Base-by-base conservation (phyloP, 2,888 invertebrate genomes). In the Leptinotarsa juncta region DNA sequence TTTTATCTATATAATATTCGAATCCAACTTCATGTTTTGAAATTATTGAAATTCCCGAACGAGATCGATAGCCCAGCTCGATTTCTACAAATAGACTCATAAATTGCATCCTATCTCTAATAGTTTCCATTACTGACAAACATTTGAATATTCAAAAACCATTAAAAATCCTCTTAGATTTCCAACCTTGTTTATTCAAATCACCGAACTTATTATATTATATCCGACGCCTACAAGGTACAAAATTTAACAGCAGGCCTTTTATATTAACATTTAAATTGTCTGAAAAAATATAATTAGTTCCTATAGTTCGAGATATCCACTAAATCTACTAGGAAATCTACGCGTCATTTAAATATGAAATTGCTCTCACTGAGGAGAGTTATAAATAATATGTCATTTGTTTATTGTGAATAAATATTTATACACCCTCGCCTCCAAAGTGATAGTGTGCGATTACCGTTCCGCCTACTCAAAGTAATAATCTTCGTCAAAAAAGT, bases 191-290 rank as follows among this genome's bases (percentile, higher is more conserved):
- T 57, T 23, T 20, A 48, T 69, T 57, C 57, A 57, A 42, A 57
- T 57, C 55, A 57, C 20, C 20, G 57, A 69, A 57, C 60, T 57
- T 69, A 57, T 51, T 51, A 67, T 69, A 57, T 57, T 69, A 16
- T 48, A 57, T 57, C 62, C 57, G 48, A 69, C 69, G 57, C 69
- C 69, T 57, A 69, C 69, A 48, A 53, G 69, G 23, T 16, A 69
- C 57, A 16, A 48, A 69, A 18, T 42, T 60, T 20, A 69, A 69
- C 69, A 69, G 69, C 69, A 18, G 57, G 69, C 20, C 14, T 57
- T 69, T 69, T 69, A 69, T 57, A 69, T 69, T 57, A 48, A 57
- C 69, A 69, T 69, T 49, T 26, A 57, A 57, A 69, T 60, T 49
- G 57, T 49, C 57, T 48, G 69, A 48, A 69, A 26, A 32, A 57